Evolutionary conservation across 2,797 vertebrate genomes (phyloP).

Genomic region (Gila robusta): DNA sequence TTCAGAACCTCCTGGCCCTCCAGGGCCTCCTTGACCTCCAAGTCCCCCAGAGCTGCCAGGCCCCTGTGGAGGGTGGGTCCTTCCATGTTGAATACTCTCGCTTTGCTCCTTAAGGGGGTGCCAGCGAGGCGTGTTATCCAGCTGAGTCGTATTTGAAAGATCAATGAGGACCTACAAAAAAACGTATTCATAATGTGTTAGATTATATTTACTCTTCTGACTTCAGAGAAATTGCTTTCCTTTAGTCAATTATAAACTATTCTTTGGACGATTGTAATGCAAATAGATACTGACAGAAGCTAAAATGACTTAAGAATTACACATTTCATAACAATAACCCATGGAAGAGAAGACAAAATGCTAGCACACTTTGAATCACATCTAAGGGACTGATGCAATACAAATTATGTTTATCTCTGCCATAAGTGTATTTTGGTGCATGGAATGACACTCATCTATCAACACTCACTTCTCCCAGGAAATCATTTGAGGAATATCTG

Average conservation of each 20-base stretch:
- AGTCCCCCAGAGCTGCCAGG: slow-evolving; percentile 72
- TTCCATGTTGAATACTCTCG: slow-evolving; percentile 91
- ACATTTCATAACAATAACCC: not conserved
- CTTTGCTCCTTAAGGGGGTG: slow-evolving; percentile 94
- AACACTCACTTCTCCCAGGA: slow-evolving; percentile 95
- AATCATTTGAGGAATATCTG: slow-evolving; percentile 97
- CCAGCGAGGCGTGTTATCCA: slow-evolving; percentile 96
- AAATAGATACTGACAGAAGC: not conserved
- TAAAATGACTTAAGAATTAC: not conserved
- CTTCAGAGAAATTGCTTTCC: not conserved
- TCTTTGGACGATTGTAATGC: not conserved
- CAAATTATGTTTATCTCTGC: slow-evolving; percentile 16
- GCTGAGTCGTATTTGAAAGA: slow-evolving; percentile 88
- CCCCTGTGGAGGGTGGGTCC: slow-evolving; percentile 84
- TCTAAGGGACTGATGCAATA: slow-evolving; percentile 8
- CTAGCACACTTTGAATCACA: slow-evolving; percentile 11
- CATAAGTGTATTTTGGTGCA: slow-evolving; percentile 32
- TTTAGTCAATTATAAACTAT: slow-evolving; percentile 8
- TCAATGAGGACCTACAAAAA: slow-evolving; percentile 91
- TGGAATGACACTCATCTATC: slow-evolving; percentile 44
- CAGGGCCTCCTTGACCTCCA: slow-evolving; percentile 58
- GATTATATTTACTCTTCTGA: not conserved
- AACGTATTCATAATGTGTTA: not conserved
- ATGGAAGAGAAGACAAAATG: not conserved
- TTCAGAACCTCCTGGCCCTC: slow-evolving; percentile 69